Conservation (phyloP, 92 coral and sea anemone genomes). For the Zoanthus solanderi region DNA sequence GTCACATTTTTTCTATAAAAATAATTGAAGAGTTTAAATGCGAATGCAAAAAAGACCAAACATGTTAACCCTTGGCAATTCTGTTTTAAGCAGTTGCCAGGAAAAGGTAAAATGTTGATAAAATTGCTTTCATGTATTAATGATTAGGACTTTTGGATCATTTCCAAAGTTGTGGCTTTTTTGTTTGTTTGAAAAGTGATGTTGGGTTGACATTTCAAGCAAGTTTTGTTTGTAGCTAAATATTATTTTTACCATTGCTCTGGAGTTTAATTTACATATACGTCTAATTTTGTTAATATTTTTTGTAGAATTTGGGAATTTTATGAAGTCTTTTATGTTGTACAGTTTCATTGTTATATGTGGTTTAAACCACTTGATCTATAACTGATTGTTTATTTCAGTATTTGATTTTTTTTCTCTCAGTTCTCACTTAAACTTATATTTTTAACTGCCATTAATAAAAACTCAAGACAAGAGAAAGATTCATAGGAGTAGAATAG, state of each 20-base stretch:
- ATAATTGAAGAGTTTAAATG: background rate
- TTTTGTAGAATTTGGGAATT: background rate
- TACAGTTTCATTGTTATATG: background rate
- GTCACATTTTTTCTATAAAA: too few relatives aligned
- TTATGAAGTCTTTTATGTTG: background rate
- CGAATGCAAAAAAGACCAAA: background rate
- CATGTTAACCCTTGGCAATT: background rate
- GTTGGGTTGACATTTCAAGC: background rate
- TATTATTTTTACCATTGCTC: background rate
- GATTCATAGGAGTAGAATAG: too few relatives aligned
- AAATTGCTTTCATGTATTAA: background rate
- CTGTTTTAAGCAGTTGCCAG: background rate
- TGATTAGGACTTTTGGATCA: background rate
- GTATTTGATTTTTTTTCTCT: background rate
- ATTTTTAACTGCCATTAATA: background rate
- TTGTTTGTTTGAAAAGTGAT: background rate
- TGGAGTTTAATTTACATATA: background rate
- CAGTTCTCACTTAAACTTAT: background rate
- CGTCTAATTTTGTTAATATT: background rate
- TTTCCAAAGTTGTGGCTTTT: background rate
- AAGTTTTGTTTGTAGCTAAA: background rate
- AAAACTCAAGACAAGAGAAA: too few relatives aligned
- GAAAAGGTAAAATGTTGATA: background rate
- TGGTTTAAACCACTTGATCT: slow-evolving; percentile 6
- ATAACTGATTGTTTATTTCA: background rate